These are phyloP conservation scores for Ctenopoma multispine DNA, from an alignment of 2,797 vertebrate genomes.

Conservation along the genomic window DNA sequence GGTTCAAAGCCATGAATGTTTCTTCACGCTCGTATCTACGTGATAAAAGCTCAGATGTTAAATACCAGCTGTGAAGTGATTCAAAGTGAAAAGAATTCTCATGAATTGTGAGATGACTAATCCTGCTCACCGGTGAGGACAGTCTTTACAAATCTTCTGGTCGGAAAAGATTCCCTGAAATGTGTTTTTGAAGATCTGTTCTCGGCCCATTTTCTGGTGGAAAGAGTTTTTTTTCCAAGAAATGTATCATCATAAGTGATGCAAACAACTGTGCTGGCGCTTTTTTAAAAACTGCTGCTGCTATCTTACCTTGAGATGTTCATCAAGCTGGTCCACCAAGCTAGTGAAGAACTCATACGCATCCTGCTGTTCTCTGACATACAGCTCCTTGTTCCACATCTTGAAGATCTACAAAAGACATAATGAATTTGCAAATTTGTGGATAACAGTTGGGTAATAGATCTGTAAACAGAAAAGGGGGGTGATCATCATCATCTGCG, in stretches of 20 bases:
- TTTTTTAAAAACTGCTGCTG: background rate
- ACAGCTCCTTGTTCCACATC: constrained; percentile 99
- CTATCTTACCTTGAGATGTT: constrained; percentile 94
- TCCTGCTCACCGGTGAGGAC: constrained; percentile 92
- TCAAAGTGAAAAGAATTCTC: background rate
- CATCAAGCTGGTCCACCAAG: constrained; percentile 98
- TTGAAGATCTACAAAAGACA: constrained; percentile 92
- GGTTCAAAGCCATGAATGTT: constrained; percentile 98
- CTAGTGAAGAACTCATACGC: constrained; percentile 99
- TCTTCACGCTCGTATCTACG: constrained; percentile 96
- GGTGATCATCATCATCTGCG: background rate
- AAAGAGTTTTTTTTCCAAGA: background rate
- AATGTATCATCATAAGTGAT: constrained; percentile 27
- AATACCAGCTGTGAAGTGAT: background rate
- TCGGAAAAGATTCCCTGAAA: constrained; percentile 99
- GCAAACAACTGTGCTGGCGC: background rate
- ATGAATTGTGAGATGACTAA: background rate
- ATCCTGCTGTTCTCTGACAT: constrained; percentile 97
- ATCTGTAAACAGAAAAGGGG: background rate
- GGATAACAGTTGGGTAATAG: background rate
- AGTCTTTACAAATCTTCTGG: constrained; percentile 99
- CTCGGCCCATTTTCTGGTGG: constrained; percentile 95
- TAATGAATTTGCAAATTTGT: background rate
- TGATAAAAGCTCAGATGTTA: background rate
- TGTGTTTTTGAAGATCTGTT: constrained; percentile 99